A percentile compares a stretch with the other conserved stretches of the same genome.
These are phyloP conservation scores for Melanerpes formicivorus DNA, from an alignment of 2,113 vertebrate genomes.

Conservation along the genomic window DNA sequence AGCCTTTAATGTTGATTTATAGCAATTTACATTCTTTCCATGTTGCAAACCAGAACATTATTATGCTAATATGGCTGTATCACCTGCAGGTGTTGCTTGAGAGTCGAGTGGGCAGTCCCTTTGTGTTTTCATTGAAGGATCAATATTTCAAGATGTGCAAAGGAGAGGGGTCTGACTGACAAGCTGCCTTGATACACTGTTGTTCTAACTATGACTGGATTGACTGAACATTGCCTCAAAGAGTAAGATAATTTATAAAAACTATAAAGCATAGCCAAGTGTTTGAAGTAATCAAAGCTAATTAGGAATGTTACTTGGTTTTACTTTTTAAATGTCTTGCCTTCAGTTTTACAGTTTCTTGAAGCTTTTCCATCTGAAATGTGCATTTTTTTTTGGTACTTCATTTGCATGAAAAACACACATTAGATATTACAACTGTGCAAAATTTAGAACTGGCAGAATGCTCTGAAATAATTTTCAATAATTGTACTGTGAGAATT, in stretches of 20 bases:
- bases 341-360: not conserved
- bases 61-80: not conserved
- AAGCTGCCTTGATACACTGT: not conserved
- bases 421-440: not conserved
- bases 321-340: not conserved
- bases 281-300: conserved; percentile 6
- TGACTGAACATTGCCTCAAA: conserved; percentile 21
- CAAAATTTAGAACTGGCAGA: not conserved
- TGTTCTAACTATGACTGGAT: not conserved
- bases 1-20: conserved; percentile 36
- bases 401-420: not conserved
- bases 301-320: conserved; percentile 10
- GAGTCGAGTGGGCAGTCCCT: not conserved
- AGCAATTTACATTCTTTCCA: not conserved
- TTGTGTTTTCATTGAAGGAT: conserved; percentile 29
- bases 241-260: conserved; percentile 17
- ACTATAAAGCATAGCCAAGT: not conserved
- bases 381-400: not conserved
- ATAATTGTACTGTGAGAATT: not conserved
- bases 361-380: not conserved
- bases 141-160: conserved; percentile 5
- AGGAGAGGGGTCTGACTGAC: conserved; percentile 4
- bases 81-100: conserved; percentile 10
- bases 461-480: not conserved
- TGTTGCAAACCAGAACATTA: not conserved